These are phyloP conservation scores for Urocynchramus pylzowi DNA, from an alignment of 2,113 vertebrate species.

Conservation along the genomic window DNA sequence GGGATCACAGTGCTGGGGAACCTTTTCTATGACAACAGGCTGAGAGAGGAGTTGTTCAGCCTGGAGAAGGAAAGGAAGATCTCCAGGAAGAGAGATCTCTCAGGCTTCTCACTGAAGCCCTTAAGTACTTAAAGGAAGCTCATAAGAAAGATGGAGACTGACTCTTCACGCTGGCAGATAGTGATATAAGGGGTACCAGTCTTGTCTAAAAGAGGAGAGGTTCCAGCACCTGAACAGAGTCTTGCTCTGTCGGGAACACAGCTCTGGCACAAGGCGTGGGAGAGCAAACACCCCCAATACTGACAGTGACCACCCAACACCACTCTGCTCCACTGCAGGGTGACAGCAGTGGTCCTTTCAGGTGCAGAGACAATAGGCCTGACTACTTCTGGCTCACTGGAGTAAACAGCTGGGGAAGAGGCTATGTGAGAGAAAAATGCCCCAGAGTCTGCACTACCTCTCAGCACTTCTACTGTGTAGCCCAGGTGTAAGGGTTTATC, in stretches of 20 bases:
- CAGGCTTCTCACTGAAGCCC: background rate
- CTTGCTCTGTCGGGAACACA: background rate
- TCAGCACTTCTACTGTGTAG: background rate
- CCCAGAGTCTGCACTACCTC: background rate
- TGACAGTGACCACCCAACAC: background rate
- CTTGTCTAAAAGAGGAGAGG: background rate
- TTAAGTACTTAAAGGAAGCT: background rate
- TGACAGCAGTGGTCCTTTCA: accelerated
- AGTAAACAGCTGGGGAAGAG: background rate
- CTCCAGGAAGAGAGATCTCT: background rate
- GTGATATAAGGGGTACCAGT: background rate
- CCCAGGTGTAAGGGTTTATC: background rate
- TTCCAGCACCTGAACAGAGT: background rate
- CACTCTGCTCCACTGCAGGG: background rate
- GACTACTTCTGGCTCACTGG: background rate
- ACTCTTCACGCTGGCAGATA: background rate
- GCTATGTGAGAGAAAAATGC: background rate
- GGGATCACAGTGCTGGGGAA: background rate
- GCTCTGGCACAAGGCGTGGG: background rate
- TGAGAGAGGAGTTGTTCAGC: background rate
- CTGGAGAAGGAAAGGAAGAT: background rate
- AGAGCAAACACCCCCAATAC: background rate
- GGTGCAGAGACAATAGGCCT: no score
- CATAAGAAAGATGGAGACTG: background rate
- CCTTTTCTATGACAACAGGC: background rate